Conservation (phyloP, 2,797 vertebrate genomes). For the Periparus ater region DNA sequence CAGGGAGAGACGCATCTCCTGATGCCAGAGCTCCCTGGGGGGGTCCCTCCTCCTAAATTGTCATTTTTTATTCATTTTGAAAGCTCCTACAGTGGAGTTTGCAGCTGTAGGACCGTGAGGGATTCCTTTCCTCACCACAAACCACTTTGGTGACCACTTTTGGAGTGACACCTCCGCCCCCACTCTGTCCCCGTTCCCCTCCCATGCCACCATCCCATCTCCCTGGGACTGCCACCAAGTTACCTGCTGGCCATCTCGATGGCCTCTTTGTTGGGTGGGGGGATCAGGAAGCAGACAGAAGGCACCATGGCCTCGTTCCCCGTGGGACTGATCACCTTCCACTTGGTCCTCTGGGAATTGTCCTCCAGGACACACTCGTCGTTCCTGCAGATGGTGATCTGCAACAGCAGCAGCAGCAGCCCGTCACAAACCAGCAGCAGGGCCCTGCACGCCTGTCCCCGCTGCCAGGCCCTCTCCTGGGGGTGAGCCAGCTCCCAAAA, state of each 20-base stretch:
- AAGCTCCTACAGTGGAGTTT: background rate
- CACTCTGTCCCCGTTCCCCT: background rate
- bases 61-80: background rate
- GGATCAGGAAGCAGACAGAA: conserved; percentile 93
- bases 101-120: background rate
- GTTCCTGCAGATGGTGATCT: conserved; percentile 94
- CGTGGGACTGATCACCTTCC: conserved; percentile 98
- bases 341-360: conserved; percentile 95
- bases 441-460: background rate
- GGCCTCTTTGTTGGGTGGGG: conserved; percentile 93
- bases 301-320: conserved; percentile 99
- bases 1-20: background rate
- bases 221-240: background rate
- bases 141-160: background rate
- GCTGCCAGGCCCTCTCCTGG: background rate
- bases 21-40: background rate
- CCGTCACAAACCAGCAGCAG: background rate
- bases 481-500: background rate
- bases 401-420: background rate
- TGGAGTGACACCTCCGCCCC: background rate
- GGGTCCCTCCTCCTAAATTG: background rate
- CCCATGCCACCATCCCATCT: background rate
- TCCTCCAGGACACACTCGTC: conserved; percentile 98
- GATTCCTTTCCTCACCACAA: background rate
- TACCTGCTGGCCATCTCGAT: conserved; percentile 91